Evolutionary conservation across 2,888 invertebrate genomes (phyloP), one percentile per base, ranked within the genome.

Genomic region (Xylota segnis): DNA sequence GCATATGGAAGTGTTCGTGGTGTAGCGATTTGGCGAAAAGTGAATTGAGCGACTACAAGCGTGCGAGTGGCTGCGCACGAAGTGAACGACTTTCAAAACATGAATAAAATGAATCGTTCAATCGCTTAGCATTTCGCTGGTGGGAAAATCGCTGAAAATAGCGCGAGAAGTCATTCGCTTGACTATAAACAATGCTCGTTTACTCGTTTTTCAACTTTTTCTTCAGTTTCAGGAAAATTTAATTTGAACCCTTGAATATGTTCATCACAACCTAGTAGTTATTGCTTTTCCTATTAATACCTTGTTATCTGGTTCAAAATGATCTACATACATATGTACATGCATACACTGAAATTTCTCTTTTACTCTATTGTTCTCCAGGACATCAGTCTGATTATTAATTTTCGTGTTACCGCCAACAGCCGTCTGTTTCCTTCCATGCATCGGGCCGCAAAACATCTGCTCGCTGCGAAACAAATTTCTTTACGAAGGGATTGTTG

Each of bases 281-380:
- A 5, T 43, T 7, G n/a, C 43, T 5, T 43, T 43, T 43, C 14
- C 43, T 32, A 32, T 32, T 2, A 2, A 16, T 16, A 43, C 5
- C 5, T 43, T 14, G 43, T n/a, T 43, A 43, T 43, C 43, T n/a
- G 0, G 14, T 43, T 43, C 14, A 14, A 0, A 0, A 6, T 58
- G 58, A 37, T 58, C 37, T 58, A 58, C 18, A 59, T 59, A 23
- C 12, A 59, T 59, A n/a, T n/a, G n/a, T n/a, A n/a, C n/a, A n/a
- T n/a, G n/a, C 18, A 59, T 59, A 23, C 12, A 59, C 43, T 14
- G 40, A 27, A 5, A 16, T 18, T 43, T 27, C 9, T 47, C n/a
- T 27, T 16, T 10, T n/a, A 4, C 14, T n/a, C 29, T 18, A 10
- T 47, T 47, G 47, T 47, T 9, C 10, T 47, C 3, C 14, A 18